Percentiles rank a stretch among this genome's conserved stretches.
Evolutionary conservation across 2,888 invertebrate genomes (phyloP).

Genomic region (Drosophila tanythrix): DNA sequence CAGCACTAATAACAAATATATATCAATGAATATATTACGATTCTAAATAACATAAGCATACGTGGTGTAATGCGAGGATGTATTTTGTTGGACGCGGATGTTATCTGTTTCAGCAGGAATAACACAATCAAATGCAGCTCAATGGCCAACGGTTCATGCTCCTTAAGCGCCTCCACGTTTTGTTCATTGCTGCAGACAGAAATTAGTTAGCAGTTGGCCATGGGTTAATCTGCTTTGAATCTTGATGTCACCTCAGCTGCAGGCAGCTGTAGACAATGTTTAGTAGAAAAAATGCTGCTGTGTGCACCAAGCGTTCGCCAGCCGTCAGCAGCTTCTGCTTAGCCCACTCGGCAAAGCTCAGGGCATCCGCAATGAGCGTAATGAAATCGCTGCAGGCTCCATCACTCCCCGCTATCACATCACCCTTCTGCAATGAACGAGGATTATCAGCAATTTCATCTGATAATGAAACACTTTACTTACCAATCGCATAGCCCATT

Average conservation of each 20-base stretch:
- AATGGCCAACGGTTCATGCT: constrained; percentile 29
- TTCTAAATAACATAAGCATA: constrained; percentile 20
- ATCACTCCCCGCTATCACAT: constrained; percentile 8
- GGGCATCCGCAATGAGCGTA: constrained; percentile 37
- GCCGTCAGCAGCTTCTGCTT: constrained; percentile 17
- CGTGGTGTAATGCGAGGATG: constrained; percentile 35
- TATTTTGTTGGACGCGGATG: neutral
- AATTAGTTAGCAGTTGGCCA: neutral
- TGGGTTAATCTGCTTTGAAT: neutral
- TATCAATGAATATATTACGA: neutral
- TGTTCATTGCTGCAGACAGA: constrained; percentile 15
- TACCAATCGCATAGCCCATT: constrained; percentile 50
- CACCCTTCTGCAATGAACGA: constrained; percentile 16
- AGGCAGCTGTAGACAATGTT: constrained; percentile 37
- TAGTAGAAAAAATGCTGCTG: constrained; percentile 42
- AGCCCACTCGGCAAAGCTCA: constrained; percentile 32
- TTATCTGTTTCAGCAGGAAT: constrained; percentile 26
- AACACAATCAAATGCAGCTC: constrained; percentile 47
- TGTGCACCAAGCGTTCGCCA: constrained; percentile 46
- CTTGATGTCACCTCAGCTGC: constrained; percentile 19
- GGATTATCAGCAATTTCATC: neutral
- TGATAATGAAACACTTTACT: neutral
- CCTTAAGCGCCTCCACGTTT: constrained; percentile 13
- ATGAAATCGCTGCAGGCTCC: constrained; percentile 20
- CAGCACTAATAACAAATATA: constrained; percentile 47